Conservation (phyloP, 92 coral and sea anemone genomes). For the Phenganax marumi region DNA sequence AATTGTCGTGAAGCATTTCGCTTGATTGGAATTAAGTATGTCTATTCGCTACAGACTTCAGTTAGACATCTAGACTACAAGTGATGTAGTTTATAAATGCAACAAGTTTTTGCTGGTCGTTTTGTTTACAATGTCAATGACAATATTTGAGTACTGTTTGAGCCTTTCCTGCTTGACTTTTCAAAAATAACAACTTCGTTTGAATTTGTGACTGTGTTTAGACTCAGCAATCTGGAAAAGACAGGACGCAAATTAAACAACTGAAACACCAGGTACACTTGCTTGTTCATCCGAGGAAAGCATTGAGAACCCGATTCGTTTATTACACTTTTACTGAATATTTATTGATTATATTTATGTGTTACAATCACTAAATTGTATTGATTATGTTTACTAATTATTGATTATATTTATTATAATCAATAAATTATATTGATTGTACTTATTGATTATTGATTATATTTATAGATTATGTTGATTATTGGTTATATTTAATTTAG, state of each 20-base stretch:
- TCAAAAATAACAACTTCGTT: background rate
- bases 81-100: too few relatives aligned
- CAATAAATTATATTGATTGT: background rate
- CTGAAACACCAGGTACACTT: slow-evolving; percentile 73
- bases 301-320: too few relatives aligned
- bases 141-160: background rate
- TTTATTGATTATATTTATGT: too few relatives aligned
- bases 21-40: too few relatives aligned
- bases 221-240: slow-evolving; percentile 73
- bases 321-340: too few relatives aligned
- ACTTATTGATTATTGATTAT: background rate
- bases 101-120: too few relatives aligned
- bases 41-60: too few relatives aligned
- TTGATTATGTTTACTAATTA: background rate
- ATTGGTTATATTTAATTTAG: slow-evolving; percentile 21
- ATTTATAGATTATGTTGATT: background rate
- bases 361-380: background rate
- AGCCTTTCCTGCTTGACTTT: background rate
- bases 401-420: background rate
- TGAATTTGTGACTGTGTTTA: slow-evolving; percentile 16
- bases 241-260: slow-evolving; percentile 75
- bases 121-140: background rate
- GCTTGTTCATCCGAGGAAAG: too few relatives aligned
- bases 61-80: too few relatives aligned
- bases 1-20: too few relatives aligned